phyloP scores from a whole-genome alignment of 35 echinoderm and acorn worm genomes.

The Lytechinus pictus region DNA sequence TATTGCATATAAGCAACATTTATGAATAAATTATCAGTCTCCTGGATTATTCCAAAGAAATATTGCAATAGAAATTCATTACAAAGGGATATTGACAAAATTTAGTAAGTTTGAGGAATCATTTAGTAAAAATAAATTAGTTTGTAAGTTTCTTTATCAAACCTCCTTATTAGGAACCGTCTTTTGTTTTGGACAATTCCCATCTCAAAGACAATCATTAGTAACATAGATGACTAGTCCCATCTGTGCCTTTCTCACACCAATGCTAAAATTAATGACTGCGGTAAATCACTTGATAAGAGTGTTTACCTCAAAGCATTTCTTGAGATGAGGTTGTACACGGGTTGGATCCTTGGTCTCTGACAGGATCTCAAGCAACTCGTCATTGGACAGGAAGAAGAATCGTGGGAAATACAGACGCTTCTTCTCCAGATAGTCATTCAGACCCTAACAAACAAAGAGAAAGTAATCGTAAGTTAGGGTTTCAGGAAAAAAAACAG shows the following conservation, averaged over 20 bases:
- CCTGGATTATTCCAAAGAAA: no score
- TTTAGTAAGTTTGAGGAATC: no score
- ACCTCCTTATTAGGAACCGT: no score
- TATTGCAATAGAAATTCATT: no score
- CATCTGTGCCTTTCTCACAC: neutral
- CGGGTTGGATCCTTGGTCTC: slow-evolving; percentile 98
- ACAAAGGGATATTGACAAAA: no score
- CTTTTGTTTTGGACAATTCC: no score
- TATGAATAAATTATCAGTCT: no score
- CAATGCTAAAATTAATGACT: neutral
- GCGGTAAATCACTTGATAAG: neutral
- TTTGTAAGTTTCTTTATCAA: no score
- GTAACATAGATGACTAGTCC: neutral
- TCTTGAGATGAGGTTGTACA: slow-evolving; percentile 99
- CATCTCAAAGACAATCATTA: no score
- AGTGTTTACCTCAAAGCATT: slow-evolving; percentile 80
- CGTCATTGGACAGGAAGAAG: slow-evolving; percentile 99
- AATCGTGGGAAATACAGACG: slow-evolving; percentile 98
- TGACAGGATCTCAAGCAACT: slow-evolving; percentile 96
- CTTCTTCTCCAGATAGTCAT: slow-evolving; percentile 99
- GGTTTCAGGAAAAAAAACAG: neutral
- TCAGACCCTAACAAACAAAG: slow-evolving; percentile 77
- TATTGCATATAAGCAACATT: no score
- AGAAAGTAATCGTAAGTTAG: neutral
- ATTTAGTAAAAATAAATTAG: no score